Evolutionary conservation across 1,140 invertebrate genomes (phyloP).

Genomic region (Trachelipus rathkii): DNA sequence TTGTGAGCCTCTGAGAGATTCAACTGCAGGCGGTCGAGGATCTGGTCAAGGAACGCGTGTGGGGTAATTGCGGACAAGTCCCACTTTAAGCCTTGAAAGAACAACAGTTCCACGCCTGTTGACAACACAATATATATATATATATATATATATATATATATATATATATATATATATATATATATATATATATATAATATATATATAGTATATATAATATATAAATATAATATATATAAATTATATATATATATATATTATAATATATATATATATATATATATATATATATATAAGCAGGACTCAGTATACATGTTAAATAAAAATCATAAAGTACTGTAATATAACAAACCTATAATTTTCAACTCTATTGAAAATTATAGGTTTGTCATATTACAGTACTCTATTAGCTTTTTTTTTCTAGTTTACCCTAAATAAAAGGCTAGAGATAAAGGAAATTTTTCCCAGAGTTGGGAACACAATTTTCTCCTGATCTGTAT

Average conservation of each 20-base stretch:
- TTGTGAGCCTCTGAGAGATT: constrained; percentile 48
- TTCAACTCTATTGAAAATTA: no score
- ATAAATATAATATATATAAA: constrained; percentile 1
- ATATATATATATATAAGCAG: constrained; percentile 7
- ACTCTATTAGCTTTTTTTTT: no score
- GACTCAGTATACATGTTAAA: background rate
- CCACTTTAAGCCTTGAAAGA: constrained; percentile 71
- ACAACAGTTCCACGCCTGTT: constrained; percentile 58
- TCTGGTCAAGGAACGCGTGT: constrained; percentile 69
- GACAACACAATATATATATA: background rate
- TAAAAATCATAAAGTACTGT: no score
- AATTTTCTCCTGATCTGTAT: no score
- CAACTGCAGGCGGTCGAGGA: constrained; percentile 61
- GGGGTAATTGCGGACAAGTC: constrained; percentile 72
- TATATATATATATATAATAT: constrained; percentile 15
- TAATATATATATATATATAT: constrained; percentile 2
- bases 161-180: constrained; percentile 11
- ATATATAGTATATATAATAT: constrained; percentile 7
- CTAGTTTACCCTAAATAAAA: no score
- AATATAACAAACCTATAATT: no score
- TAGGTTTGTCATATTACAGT: no score
- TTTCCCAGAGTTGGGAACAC: no score
- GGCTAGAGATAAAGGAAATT: no score
- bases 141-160: constrained; percentile 13
- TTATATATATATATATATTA: constrained; percentile 10